Percentiles rank a stretch among this genome's conserved stretches.
Evolutionary conservation across 2,113 vertebrate species (phyloP).

Genomic region (Oreochromis niloticus): DNA sequence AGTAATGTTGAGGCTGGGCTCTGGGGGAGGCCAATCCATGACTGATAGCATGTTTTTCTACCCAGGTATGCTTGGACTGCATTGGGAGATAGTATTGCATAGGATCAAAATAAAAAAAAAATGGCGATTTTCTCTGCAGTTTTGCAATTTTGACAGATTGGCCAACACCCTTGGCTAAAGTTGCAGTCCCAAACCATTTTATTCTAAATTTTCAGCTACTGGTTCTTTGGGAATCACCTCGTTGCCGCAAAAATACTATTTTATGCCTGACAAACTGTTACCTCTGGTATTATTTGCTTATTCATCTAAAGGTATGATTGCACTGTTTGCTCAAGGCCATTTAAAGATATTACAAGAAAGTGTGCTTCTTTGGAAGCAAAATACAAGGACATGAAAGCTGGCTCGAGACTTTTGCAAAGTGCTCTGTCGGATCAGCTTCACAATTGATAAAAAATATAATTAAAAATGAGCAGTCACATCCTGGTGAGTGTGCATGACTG

Average conservation of each 20-base stretch:
- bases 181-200: neutral
- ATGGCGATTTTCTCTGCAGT: neutral
- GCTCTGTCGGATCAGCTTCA: neutral
- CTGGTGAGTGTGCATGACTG: neutral
- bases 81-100: neutral
- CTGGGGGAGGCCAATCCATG: neutral
- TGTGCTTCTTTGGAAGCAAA: neutral
- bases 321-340: neutral
- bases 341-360: neutral
- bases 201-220: neutral
- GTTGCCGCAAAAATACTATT: neutral
- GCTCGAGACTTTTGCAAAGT: neutral
- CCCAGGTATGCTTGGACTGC: neutral
- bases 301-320: neutral
- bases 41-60: neutral
- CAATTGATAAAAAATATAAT: neutral
- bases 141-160: neutral
- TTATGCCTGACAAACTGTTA: neutral
- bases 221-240: neutral
- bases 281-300: neutral
- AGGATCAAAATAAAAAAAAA: fast-evolving
- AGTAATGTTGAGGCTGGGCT: neutral
- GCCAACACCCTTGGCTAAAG: neutral
- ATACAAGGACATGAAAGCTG: neutral
- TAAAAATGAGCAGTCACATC: neutral